A percentile compares a stretch with the other conserved stretches of the same genome.
Evolutionary conservation across 2,888 invertebrate genomes (phyloP).

Genomic region (Thumatha senex): DNA sequence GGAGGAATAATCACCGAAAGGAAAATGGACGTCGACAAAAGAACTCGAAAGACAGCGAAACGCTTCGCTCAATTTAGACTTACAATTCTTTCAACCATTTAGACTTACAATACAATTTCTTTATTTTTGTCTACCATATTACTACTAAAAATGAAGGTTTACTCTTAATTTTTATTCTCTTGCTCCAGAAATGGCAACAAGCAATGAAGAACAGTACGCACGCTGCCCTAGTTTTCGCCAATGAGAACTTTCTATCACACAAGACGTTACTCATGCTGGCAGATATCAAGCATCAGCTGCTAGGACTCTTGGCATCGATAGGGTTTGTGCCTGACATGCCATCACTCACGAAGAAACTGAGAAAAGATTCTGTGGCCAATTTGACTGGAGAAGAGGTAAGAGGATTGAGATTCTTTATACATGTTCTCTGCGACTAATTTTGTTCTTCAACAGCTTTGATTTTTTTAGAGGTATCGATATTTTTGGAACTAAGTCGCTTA

Average conservation of each 20-base stretch:
- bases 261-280: conserved; percentile 92
- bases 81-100: too few species aligned
- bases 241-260: conserved; percentile 91
- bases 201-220: conserved; percentile 86
- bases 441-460: too few species aligned
- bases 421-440: too few species aligned
- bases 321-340: conserved; percentile 90
- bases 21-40: too few species aligned
- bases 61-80: too few species aligned
- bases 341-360: conserved; percentile 74
- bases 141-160: too few species aligned
- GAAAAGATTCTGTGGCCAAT: conserved; percentile 85
- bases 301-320: conserved; percentile 89
- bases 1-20: too few species aligned
- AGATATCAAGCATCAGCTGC: conserved; percentile 92
- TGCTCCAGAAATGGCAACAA: conserved; percentile 90
- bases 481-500: too few species aligned
- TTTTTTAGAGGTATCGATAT: too few species aligned
- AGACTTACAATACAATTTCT: too few species aligned
- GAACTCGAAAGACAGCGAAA: too few species aligned
- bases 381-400: conserved; percentile 85
- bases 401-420: neutral
- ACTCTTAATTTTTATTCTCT: neutral
- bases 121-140: too few species aligned
- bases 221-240: conserved; percentile 91